Percentiles rank a stretch among this genome's conserved stretches.
Conservation (phyloP, 2,113 vertebrate species). For the Thamnaconus septentrionalis region DNA sequence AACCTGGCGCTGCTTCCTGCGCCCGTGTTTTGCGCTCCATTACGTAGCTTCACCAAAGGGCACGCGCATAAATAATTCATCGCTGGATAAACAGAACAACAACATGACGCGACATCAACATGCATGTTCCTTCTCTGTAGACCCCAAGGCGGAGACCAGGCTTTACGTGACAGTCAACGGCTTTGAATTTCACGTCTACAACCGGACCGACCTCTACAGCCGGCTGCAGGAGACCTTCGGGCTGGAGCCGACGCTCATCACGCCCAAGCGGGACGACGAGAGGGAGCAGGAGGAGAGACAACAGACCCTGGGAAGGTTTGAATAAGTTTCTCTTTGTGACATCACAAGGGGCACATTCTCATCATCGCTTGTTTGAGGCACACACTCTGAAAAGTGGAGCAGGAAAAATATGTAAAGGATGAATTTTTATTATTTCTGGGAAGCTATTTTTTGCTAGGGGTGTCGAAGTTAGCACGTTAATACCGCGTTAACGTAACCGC, state of each 20-base stretch:
- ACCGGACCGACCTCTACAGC: conserved; percentile 92
- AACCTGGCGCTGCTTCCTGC: no score
- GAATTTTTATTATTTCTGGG: no score
- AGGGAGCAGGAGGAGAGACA: conserved; percentile 78
- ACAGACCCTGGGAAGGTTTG: conserved; percentile 85
- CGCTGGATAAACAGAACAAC: background rate
- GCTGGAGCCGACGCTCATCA: conserved; percentile 90
- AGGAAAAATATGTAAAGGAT: no score
- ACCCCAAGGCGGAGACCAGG: conserved; percentile 97
- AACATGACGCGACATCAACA: background rate
- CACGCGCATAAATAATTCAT: no score
- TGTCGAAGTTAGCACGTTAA: no score
- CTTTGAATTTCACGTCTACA: conserved; percentile 98
- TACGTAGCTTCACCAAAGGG: no score
- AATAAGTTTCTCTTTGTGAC: no score
- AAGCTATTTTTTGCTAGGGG: no score
- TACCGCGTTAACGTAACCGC: no score
- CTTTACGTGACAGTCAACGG: conserved; percentile 95
- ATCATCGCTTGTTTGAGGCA: no score
- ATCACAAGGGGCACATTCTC: no score
- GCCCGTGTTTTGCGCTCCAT: no score
- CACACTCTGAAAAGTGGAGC: background rate
- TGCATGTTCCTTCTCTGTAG: conserved; percentile 61
- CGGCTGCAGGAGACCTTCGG: conserved; percentile 93
- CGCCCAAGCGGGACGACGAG: conserved; percentile 85